A percentile compares a stretch with the other conserved stretches of the same genome.
Evolutionary conservation across 2,113 vertebrate genomes (phyloP).

Genomic region (Machaerirhynchus nigripectus): DNA sequence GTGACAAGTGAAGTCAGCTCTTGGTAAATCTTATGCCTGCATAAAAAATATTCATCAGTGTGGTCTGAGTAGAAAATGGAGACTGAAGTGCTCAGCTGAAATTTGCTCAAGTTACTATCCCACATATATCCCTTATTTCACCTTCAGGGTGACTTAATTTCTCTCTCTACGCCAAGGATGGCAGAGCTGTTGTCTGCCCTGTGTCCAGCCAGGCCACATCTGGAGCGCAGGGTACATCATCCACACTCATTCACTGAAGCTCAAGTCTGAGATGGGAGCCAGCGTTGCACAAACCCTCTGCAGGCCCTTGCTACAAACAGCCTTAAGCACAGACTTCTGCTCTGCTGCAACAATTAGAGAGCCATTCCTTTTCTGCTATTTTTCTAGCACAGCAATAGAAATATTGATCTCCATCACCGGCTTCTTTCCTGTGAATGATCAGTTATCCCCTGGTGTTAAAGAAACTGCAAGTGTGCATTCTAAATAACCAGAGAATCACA

Average conservation of each 20-base stretch:
- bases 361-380: neutral
- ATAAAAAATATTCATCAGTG: neutral
- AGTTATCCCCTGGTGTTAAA: neutral
- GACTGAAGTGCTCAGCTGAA: neutral
- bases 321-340: neutral
- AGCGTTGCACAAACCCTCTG: neutral
- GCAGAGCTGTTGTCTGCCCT: neutral
- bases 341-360: neutral
- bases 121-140: neutral
- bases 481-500: neutral
- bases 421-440: neutral
- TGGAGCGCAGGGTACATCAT: neutral
- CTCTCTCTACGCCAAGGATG: neutral
- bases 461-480: neutral
- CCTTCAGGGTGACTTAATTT: neutral
- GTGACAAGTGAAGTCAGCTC: neutral
- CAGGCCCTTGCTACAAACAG: neutral
- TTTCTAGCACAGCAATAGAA: neutral
- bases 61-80: neutral
- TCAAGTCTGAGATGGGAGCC: neutral
- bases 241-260: neutral
- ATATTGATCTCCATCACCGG: neutral
- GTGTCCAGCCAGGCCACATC: neutral
- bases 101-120: neutral
- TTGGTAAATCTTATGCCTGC: neutral